A percentile compares a stretch with the other conserved stretches of the same genome.
Evolutionary conservation across 2,113 vertebrate species (phyloP).

Genomic region (Takifugu flavidus): DNA sequence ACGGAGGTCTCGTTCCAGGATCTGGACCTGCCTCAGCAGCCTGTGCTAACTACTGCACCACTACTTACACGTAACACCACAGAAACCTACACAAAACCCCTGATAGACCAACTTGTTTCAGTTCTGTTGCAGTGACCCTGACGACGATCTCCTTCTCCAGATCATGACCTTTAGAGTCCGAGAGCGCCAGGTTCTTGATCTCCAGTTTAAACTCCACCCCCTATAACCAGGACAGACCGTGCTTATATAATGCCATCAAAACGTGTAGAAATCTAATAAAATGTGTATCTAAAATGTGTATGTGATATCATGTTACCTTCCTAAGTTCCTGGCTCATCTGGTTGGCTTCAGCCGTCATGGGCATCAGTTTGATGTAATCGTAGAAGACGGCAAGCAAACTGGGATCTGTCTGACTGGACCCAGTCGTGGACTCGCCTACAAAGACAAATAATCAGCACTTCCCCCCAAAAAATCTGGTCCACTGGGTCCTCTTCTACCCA

Average conservation of each 20-base stretch:
- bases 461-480: neutral
- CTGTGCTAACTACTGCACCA: no score
- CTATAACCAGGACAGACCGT: slow-evolving; percentile 55
- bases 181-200: slow-evolving; percentile 85
- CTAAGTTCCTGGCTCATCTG: slow-evolving; percentile 86
- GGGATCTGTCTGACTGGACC: slow-evolving; percentile 70
- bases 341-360: slow-evolving; percentile 84
- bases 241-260: neutral
- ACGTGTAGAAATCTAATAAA: neutral
- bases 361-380: slow-evolving; percentile 85
- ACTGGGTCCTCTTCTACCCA: slow-evolving; percentile 36
- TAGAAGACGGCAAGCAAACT: slow-evolving; percentile 84
- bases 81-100: neutral
- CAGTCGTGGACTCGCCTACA: slow-evolving; percentile 57
- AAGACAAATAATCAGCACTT: neutral
- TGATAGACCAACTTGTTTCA: slow-evolving; percentile 68
- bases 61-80: no score
- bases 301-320: slow-evolving; percentile 68
- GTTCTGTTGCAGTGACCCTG: slow-evolving; percentile 72
- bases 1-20: no score
- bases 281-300: neutral
- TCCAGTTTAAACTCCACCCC: slow-evolving; percentile 82
- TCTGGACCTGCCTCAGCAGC: no score
- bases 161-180: slow-evolving; percentile 83
- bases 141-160: slow-evolving; percentile 82